Base-by-base conservation (phyloP, 1,140 invertebrate genomes). In the Hormaphis cornu region DNA sequence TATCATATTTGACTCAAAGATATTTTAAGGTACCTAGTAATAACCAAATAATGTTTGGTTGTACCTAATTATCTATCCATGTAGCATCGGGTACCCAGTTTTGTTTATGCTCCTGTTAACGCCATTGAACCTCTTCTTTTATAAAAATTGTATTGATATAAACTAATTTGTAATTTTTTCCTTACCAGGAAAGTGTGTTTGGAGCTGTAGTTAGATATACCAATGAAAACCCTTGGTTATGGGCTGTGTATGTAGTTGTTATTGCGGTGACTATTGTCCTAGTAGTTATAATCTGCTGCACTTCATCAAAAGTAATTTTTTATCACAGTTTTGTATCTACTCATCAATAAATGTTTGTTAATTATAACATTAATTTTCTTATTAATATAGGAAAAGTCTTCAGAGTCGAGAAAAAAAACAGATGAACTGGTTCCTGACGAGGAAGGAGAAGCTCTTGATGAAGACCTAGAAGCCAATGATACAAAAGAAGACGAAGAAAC, bases 141-240 rank as follows among this genome's bases (percentile, higher is more conserved):
- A n/a, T n/a, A n/a, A n/a, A n/a, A n/a, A 12, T 22, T 22, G 14
- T 24, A 14, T 56, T 37, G 2, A 20, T 42, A 37, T 40, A 20
- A 22, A 54, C 1, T 22, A 20, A 24, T 56, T 56, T 56, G 12
- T 56, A 37, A 22, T 28, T 58, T 44, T 30, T 46, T 63, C 8
- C 14, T 63, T 5, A 22, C 24, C 26, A 66, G 61, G 61, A 66
- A n/a, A 66, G 61, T 33, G 61, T 48, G n/a, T 35, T 66, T 50
- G 61, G 61, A 87, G 76, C 87, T 88, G 72, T 79, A 93, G 69
- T 81, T 92, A 72, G 86, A 87, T 89, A 88, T 73, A 90, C 91
- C 70, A 89, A 91, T 74, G 88, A 91, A 69, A 84, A 93, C 76
- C 95, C 95, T 33, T 94, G 92, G 88, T 83, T 95, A 71, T 96